Conservation (phyloP, 2,888 invertebrate genomes). For the Scaptomyza parva region DNA sequence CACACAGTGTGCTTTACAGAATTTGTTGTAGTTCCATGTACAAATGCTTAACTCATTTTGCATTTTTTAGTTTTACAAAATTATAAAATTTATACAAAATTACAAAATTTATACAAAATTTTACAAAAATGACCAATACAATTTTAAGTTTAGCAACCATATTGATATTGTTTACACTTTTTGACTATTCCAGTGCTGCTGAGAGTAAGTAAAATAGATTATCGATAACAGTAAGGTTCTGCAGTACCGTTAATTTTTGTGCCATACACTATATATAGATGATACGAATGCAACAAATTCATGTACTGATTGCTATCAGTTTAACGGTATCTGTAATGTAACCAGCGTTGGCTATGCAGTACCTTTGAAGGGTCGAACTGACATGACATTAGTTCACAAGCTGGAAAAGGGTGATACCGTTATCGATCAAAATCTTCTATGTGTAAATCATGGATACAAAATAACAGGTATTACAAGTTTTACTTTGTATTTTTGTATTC, state of each 20-base stretch:
- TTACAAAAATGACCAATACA: not conserved
- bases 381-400: not conserved
- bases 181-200: not conserved
- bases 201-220: not conserved
- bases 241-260: not conserved
- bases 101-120: not conserved
- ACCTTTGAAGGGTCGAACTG: not conserved
- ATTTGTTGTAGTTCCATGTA: not conserved
- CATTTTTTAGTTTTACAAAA: not conserved
- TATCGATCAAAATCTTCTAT: not conserved
- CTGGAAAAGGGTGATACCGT: not conserved
- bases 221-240: no score
- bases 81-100: not conserved
- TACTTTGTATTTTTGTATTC: no score
- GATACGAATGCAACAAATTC: not conserved
- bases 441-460: slow-evolving; percentile 18
- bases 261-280: not conserved
- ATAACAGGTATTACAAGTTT: slow-evolving; percentile 2
- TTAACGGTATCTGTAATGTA: slow-evolving; percentile 8
- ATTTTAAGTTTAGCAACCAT: not conserved
- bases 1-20: not conserved
- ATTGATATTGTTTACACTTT: not conserved
- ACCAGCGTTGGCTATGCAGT: slow-evolving; percentile 1
- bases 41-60: not conserved
- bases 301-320: slow-evolving; percentile 5